Percentiles rank a stretch among this genome's conserved stretches.
Conservation (phyloP, 2,113 vertebrate species). For the Cyanistes caeruleus region DNA sequence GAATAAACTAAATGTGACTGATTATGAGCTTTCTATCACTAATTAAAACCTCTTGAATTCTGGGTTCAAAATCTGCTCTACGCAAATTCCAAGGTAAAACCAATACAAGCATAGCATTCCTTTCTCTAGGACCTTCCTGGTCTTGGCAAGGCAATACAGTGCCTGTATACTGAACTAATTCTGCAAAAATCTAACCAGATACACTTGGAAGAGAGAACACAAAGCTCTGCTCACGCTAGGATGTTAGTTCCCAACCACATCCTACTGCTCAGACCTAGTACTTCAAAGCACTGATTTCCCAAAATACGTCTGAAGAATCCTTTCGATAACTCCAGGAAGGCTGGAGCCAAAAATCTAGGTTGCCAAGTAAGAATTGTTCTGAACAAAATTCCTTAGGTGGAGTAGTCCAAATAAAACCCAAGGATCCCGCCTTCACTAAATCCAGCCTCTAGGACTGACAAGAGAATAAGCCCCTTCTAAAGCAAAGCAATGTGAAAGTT, state of each 20-base stretch:
- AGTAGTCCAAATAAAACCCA: background rate
- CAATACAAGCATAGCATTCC: background rate
- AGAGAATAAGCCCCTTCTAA: background rate
- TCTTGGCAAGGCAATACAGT: background rate
- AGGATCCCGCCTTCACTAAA: background rate
- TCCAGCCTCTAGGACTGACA: background rate
- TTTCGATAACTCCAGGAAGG: background rate
- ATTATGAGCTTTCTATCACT: conserved; percentile 12
- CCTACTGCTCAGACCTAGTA: background rate
- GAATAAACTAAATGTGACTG: conserved; percentile 52
- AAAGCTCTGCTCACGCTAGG: background rate
- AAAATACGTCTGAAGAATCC: background rate
- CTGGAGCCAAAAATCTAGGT: background rate
- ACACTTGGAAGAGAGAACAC: background rate
- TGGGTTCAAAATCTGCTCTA: background rate
- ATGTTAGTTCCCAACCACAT: background rate
- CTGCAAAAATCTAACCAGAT: background rate
- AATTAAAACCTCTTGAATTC: background rate
- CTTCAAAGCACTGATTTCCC: background rate
- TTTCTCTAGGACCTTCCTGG: background rate
- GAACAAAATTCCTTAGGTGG: background rate
- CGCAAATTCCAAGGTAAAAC: background rate
- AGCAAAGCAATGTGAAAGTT: background rate
- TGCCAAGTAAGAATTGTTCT: background rate
- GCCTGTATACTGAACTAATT: background rate